Percentiles rank a stretch among this genome's conserved stretches.
phyloP scores from a whole-genome alignment of 2,888 invertebrate species.

The Hybos culiciformis region DNA sequence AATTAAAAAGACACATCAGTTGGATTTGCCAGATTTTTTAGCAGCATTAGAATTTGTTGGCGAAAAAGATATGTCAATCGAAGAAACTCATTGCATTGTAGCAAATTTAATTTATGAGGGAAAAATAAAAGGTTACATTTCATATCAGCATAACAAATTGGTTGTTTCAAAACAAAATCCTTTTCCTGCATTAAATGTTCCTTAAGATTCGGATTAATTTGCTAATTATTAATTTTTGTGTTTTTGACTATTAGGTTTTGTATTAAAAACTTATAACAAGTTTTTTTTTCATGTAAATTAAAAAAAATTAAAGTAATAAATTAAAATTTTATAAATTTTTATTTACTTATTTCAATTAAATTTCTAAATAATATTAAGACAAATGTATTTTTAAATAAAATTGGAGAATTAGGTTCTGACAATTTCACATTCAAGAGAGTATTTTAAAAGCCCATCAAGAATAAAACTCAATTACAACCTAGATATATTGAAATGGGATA shows the following conservation, averaged over 20 bases:
- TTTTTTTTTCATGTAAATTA: background rate
- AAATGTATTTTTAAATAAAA: no score
- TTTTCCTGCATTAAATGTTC: constrained; percentile 63
- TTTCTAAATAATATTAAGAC: no score
- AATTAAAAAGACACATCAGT: constrained; percentile 66
- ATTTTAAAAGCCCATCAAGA: no score
- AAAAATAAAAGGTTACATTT: constrained; percentile 96
- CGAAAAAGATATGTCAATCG: constrained; percentile 73
- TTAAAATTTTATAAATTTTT: background rate
- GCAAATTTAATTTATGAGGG: constrained; percentile 94
- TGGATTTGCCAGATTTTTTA: constrained; percentile 74
- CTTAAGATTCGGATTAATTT: no score
- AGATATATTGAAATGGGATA: no score
- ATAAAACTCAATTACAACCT: no score
- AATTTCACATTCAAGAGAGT: no score
- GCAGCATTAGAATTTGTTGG: constrained; percentile 70
- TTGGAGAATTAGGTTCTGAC: no score
- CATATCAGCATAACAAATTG: constrained; percentile 90
- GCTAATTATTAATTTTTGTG: background rate
- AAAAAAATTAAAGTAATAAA: background rate
- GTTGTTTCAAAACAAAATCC: constrained; percentile 96
- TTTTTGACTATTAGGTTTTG: background rate
- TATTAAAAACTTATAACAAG: background rate
- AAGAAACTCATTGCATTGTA: constrained; percentile 92
- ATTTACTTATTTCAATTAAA: no score